Conservation (phyloP, 1,140 invertebrate genomes). For the Orussus abietinus region DNA sequence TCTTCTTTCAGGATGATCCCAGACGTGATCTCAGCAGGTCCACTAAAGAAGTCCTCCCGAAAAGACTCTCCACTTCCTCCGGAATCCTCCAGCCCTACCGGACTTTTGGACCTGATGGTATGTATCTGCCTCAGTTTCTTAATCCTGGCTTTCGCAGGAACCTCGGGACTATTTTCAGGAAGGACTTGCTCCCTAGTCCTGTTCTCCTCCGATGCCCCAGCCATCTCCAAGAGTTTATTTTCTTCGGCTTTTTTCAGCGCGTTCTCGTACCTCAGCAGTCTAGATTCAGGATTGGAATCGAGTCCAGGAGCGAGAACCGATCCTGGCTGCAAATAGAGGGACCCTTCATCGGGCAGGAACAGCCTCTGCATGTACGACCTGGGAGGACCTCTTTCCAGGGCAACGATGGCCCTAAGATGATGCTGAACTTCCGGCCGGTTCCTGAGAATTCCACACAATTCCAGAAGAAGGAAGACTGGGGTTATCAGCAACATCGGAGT, state of each 20-base stretch:
- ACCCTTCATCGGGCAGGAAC: slow-evolving; percentile 14
- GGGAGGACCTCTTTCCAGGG: neutral
- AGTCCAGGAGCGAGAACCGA: slow-evolving; percentile 1
- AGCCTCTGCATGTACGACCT: slow-evolving; percentile 19
- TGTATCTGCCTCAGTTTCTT: slow-evolving; percentile 23
- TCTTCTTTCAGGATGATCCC: too few relatives aligned
- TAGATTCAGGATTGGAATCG: neutral
- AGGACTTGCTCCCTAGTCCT: neutral
- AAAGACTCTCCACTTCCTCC: slow-evolving; percentile 1
- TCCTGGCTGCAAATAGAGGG: slow-evolving; percentile 25
- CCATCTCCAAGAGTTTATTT: neutral
- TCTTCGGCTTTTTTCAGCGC: neutral
- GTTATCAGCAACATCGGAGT: neutral
- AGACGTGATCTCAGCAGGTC: too few relatives aligned
- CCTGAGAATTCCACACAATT: slow-evolving; percentile 1
- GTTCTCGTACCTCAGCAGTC: neutral
- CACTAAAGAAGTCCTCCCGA: neutral
- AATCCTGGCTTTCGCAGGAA: slow-evolving; percentile 11
- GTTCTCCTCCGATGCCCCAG: neutral
- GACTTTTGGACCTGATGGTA: slow-evolving; percentile 17
- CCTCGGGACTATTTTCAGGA: slow-evolving; percentile 4
- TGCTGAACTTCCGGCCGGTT: slow-evolving; percentile 2
- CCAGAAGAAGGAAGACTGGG: neutral
- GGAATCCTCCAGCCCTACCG: neutral
- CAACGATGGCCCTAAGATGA: neutral